phyloP scores from a whole-genome alignment of 1,140 invertebrate species.

The Tetranychus urticae region DNA sequence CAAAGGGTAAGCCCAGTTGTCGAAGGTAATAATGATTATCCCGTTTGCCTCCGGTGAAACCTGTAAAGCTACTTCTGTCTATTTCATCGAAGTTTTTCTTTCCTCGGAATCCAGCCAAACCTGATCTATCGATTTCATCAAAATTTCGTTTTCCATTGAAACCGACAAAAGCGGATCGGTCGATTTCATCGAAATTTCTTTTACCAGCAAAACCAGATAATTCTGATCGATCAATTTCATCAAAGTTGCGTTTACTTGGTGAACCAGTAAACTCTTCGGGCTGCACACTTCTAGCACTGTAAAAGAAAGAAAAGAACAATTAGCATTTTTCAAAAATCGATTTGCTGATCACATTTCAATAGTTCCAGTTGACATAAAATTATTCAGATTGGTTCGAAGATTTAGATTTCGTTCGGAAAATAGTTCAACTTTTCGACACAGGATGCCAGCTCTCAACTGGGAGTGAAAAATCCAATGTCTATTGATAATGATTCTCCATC shows the following conservation, averaged over 20 bases:
- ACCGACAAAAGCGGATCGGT: constrained; percentile 30
- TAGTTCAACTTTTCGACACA: too few species aligned
- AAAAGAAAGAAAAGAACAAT: background rate
- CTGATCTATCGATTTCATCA: constrained; percentile 25
- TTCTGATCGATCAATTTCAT: constrained; percentile 33
- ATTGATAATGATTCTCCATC: too few species aligned
- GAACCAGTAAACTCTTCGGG: background rate
- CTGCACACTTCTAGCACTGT: background rate
- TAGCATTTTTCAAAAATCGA: too few species aligned
- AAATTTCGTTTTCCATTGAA: constrained; percentile 30
- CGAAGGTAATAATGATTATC: constrained; percentile 12
- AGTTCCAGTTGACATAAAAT: too few species aligned
- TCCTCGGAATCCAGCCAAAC: constrained; percentile 16
- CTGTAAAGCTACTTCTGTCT: constrained; percentile 30
- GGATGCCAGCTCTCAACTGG: too few species aligned
- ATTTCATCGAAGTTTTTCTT: constrained; percentile 33
- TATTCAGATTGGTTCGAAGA: too few species aligned
- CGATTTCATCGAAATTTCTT: constrained; percentile 35
- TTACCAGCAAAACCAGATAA: constrained; percentile 27
- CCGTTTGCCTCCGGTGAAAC: constrained; percentile 16
- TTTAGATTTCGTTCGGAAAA: too few species aligned
- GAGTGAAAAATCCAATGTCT: too few species aligned
- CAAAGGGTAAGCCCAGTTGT: constrained; percentile 28
- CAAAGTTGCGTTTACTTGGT: constrained; percentile 29
- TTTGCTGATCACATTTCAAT: too few species aligned